Conservation (phyloP, 1,140 invertebrate species). For the Hyles vespertilio region DNA sequence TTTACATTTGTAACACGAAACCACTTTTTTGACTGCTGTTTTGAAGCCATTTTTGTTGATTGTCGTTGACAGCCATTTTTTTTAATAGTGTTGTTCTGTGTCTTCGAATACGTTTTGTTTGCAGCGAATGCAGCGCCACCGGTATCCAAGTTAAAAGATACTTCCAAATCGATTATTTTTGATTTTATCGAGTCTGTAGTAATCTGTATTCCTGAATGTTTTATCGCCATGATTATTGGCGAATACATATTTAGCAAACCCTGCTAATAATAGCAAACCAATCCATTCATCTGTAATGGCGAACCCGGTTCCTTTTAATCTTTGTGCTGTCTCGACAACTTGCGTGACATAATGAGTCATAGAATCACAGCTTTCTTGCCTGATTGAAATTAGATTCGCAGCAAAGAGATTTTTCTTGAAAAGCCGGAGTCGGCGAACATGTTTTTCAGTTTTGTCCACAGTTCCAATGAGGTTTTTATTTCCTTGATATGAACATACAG, state of each 20-base stretch:
- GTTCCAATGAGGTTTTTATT: constrained; percentile 20
- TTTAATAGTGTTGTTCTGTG: too few relatives aligned
- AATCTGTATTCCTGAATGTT: constrained; percentile 1
- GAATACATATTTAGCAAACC: constrained; percentile 35
- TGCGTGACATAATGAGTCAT: constrained; percentile 27
- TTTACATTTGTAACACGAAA: constrained; percentile 19
- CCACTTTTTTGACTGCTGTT: neutral
- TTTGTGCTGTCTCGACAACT: constrained; percentile 16
- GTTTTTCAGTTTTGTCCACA: constrained; percentile 35
- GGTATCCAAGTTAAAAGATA: neutral
- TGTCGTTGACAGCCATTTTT: too few relatives aligned
- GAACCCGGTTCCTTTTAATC: constrained; percentile 30
- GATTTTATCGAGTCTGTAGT: constrained; percentile 15
- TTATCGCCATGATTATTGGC: constrained; percentile 35
- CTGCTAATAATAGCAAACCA: constrained; percentile 40
- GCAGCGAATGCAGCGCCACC: neutral
- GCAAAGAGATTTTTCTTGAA: constrained; percentile 24
- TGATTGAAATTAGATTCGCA: constrained; percentile 27
- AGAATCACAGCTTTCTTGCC: constrained; percentile 24
- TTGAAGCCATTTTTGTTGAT: too few relatives aligned
- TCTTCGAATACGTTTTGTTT: too few relatives aligned
- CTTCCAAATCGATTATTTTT: constrained; percentile 29
- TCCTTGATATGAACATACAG: constrained; percentile 38
- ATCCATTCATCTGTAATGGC: constrained; percentile 34
- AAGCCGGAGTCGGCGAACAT: constrained; percentile 30